Base-by-base conservation (phyloP, 2,113 vertebrate species). In the Bombycilla garrulus region DNA sequence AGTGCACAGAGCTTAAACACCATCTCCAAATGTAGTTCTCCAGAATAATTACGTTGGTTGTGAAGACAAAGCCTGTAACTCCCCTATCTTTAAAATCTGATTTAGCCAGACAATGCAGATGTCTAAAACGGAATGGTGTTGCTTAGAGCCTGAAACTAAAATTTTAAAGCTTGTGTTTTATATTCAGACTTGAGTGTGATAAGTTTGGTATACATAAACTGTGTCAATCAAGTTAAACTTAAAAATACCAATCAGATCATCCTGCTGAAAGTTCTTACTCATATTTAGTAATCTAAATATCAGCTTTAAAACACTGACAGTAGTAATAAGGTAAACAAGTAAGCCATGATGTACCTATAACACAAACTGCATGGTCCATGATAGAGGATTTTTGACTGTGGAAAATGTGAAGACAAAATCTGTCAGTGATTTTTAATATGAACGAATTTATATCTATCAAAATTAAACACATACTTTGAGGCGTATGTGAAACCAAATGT, bases 251-350 rank as follows among this genome's bases (percentile, higher is more conserved):
- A 60, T 53, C 11, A 38, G 14, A 56, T 56, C 3, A 88, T 70
- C 16, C 24, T 78, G 28, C n/a, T 81, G 16, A 38, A 66, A 74
- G 21, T 51, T 76, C 57, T 60, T 67, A 36, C 5, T 78, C 0
- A 14, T 69, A 47, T 50, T 78, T 78, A 50, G 29, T 85, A 69
- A 84, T 92, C 50, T 64, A 58, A 81, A 18, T 87, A 88, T 95
- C 70, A 95, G 38, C n/a, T 90, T 84, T 77, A 97, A 96, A 92
- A 60, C 19, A 65, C 18, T 76, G 31, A 89, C 81, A 88, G 70
- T 44, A 74, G 56, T 66, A 69, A 88, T 47, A 45, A 57, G 36
- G 51, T 66, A 81, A 95, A 71, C 67, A 77, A 93, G 19, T 85
- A 90, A 83, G 14, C 25, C 54, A 24, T 73, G n/a, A 61, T 6